A percentile compares a stretch with the other conserved stretches of the same genome.
Evolutionary conservation across 2,888 invertebrate species (phyloP).

Genomic region (Tribolium freemani): DNA sequence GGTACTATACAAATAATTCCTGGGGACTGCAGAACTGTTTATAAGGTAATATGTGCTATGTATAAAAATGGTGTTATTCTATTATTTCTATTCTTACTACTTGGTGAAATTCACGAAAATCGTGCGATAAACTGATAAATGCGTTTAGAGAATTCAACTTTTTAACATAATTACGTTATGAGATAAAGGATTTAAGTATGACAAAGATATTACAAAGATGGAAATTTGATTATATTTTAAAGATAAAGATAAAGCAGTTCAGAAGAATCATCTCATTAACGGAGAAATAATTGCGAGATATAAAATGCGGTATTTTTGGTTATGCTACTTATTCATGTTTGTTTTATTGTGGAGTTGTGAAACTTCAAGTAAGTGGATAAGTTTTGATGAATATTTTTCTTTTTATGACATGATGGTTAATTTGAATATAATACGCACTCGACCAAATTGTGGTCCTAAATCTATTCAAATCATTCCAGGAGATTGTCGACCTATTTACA

Average conservation of each 20-base stretch:
- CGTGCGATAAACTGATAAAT: no score
- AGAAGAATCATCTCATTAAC: not conserved
- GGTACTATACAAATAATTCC: conserved; percentile 23
- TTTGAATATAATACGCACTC: conserved; percentile 7
- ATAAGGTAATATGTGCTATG: conserved; percentile 5
- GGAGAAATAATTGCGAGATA: not conserved
- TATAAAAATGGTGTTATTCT: no score
- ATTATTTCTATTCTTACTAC: no score
- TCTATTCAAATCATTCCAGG: conserved; percentile 23
- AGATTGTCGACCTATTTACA: conserved; percentile 27
- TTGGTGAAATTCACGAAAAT: not conserved
- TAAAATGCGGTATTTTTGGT: not conserved
- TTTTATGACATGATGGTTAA: not conserved
- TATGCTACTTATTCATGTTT: not conserved
- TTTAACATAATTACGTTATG: not conserved
- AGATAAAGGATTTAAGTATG: not conserved
- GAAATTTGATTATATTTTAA: not conserved
- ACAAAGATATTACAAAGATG: not conserved
- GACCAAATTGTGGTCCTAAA: conserved; percentile 16
- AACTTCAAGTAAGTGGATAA: conserved; percentile 34
- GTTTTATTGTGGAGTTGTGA: not conserved
- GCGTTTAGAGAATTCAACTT: not conserved
- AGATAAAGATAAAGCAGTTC: not conserved
- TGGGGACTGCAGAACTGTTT: conserved; percentile 17
- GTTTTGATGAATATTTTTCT: conserved; percentile 20